phyloP scores from a whole-genome alignment of 2,797 vertebrate genomes.

The Phataginus tricuspis region DNA sequence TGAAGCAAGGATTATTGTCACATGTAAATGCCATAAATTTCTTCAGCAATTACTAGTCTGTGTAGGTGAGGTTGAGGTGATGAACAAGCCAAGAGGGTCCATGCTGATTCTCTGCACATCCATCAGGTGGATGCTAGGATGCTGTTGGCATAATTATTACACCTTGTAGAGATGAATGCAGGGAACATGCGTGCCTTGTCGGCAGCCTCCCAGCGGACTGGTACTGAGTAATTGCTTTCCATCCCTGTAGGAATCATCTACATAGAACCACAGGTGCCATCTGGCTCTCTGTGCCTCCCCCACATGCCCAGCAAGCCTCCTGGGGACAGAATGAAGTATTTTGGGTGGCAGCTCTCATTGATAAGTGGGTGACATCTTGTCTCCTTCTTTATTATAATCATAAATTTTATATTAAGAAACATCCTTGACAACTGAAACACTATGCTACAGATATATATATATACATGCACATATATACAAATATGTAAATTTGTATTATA shows the following conservation, averaged over 20 bases:
- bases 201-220: conserved; percentile 62
- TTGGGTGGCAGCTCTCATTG: not conserved
- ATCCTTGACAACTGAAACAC: not conserved
- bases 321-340: not conserved
- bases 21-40: not conserved
- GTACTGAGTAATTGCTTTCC: conserved; percentile 69
- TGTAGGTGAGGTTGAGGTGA: conserved; percentile 35
- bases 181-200: conserved; percentile 62
- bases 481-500: not conserved
- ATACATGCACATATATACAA: not conserved
- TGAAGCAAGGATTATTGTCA: not conserved
- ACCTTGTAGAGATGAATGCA: conserved; percentile 69
- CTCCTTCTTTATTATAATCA: conserved; percentile 10
- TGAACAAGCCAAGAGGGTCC: conserved; percentile 30
- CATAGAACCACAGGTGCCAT: conserved; percentile 47
- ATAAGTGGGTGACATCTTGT: not conserved
- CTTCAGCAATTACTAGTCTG: conserved; percentile 33
- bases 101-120: conserved; percentile 61
- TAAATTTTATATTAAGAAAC: not conserved
- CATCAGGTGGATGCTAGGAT: conserved; percentile 40
- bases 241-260: conserved; percentile 4
- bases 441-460: not conserved
- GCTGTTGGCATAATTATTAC: conserved; percentile 73
- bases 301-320: conserved; percentile 18
- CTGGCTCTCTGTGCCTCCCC: conserved; percentile 49